Percentiles rank a stretch among this genome's conserved stretches.
These are phyloP conservation scores for Hypomecis atomaria DNA, from an alignment of 2,888 invertebrate genomes.

Conservation along the genomic window DNA sequence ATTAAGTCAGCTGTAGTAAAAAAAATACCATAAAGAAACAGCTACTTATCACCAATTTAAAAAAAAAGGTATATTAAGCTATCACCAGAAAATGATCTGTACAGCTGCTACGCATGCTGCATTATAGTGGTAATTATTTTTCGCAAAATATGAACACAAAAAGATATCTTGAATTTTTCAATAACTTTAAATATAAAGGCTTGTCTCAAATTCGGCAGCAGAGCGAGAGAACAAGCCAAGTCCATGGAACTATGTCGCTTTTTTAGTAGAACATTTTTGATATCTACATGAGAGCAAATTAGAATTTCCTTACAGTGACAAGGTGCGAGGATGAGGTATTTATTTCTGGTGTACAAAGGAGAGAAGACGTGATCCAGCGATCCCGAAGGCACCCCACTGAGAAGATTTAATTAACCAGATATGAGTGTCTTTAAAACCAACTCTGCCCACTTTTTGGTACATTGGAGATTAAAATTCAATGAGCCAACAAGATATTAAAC, in stretches of 20 bases:
- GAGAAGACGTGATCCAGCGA: slow-evolving; percentile 64
- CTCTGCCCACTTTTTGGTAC: slow-evolving; percentile 78
- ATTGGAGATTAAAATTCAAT: slow-evolving; percentile 80
- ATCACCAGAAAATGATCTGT: too few relatives aligned
- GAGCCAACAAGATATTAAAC: slow-evolving; percentile 71
- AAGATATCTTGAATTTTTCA: too few relatives aligned
- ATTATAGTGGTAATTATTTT: too few relatives aligned
- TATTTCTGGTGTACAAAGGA: slow-evolving; percentile 38
- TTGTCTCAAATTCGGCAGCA: slow-evolving; percentile 77
- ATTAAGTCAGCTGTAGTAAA: too few relatives aligned
- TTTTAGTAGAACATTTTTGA: neutral
- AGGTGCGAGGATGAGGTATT: slow-evolving; percentile 20
- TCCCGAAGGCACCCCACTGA: slow-evolving; percentile 75
- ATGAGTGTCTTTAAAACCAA: slow-evolving; percentile 81
- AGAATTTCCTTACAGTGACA: slow-evolving; percentile 15
- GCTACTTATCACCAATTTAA: too few relatives aligned
- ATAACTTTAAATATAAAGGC: slow-evolving; percentile 77
- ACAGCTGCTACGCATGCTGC: too few relatives aligned
- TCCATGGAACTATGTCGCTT: slow-evolving; percentile 15
- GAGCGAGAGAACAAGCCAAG: slow-evolving; percentile 49
- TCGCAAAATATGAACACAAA: too few relatives aligned
- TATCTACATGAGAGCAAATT: neutral
- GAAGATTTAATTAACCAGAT: slow-evolving; percentile 84
- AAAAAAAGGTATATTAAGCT: too few relatives aligned
- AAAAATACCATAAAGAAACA: too few relatives aligned